Evolutionary conservation across 2,888 invertebrate species (phyloP), one percentile per base, ranked within the genome.

Genomic region (Hylaea fasciaria): DNA sequence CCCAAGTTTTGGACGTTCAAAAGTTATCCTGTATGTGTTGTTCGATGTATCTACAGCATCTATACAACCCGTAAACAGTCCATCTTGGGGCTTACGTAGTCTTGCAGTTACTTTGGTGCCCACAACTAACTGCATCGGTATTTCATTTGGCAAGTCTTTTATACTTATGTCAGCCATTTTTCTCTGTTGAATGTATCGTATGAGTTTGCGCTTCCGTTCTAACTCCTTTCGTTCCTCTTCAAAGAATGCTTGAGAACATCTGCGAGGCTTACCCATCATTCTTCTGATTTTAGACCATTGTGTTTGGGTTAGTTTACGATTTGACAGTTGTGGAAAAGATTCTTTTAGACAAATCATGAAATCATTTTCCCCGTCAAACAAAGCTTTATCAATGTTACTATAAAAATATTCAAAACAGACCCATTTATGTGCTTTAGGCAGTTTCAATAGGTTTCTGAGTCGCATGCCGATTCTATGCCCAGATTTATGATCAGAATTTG

Each of bases 391-490:
- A 73, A 99, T 96, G 79, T 98, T 99, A 72, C 99, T 99, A 87
- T 99, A 99, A 89, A 99, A 99, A 96, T 98, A 99, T 86, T 99
- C 99, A 87, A 98, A 99, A 86, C 98, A 99, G 9, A 99, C 99
- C 98, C 99, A 99, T 89, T 98, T 98, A 83, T 99, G 98, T 4
- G 99, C 99, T 92, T 99, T 99, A 0, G 99, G 99, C 67, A 99
- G 90, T 89, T 99, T 99, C 4, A 99, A 92, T 32, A 99, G 93
- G 91, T 99, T 99, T 68, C 98, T 93, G 61, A 98, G 90, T 68
- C 98, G 93, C 91, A 97, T 94, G 1, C 98, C 98, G 73, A 98
- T 97, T 74, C 96, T 94, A 77, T 98, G 98, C 0, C 98, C 98
- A 70, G 96, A 94, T 82, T 96, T 96, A 62, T 96, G 95, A 83